These are phyloP conservation scores for Callyntrura guangdongensis DNA, from an alignment of 2,888 invertebrate genomes.

Conservation along the genomic window DNA sequence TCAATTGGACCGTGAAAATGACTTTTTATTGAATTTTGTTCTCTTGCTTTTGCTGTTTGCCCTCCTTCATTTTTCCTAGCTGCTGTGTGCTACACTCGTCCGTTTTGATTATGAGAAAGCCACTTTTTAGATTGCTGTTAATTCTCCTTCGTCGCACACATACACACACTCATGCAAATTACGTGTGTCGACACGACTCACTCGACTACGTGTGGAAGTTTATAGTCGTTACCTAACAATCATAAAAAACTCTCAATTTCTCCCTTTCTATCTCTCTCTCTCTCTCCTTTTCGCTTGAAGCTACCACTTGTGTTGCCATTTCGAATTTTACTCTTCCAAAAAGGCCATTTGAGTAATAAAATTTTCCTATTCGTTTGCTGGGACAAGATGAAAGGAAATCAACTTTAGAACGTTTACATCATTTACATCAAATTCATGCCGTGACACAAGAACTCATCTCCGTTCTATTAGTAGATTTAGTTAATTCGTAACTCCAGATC, in stretches of 20 bases:
- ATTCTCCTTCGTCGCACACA: no score
- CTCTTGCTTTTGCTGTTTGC: no score
- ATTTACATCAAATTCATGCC: no score
- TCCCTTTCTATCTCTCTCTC: no score
- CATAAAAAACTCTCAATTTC: conserved; percentile 21
- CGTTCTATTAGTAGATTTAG: no score
- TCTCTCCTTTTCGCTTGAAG: no score
- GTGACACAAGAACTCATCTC: no score
- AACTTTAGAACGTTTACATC: no score
- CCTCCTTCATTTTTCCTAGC: no score
- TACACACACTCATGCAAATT: neutral
- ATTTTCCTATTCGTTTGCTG: neutral
- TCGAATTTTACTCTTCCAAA: neutral
- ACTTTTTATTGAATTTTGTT: conserved; percentile 24
- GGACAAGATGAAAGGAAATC: no score
- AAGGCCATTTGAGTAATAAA: conserved; percentile 36
- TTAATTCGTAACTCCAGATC: no score
- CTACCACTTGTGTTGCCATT: neutral
- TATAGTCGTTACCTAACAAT: neutral
- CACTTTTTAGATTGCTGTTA: neutral
- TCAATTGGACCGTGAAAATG: conserved; percentile 40
- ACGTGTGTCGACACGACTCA: neutral
- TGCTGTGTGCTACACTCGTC: no score
- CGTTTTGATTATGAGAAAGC: conserved; percentile 19
- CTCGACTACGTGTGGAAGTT: neutral